These are phyloP conservation scores for Escarpia spicata DNA, from an alignment of 2,888 invertebrate species.

Conservation along the genomic window DNA sequence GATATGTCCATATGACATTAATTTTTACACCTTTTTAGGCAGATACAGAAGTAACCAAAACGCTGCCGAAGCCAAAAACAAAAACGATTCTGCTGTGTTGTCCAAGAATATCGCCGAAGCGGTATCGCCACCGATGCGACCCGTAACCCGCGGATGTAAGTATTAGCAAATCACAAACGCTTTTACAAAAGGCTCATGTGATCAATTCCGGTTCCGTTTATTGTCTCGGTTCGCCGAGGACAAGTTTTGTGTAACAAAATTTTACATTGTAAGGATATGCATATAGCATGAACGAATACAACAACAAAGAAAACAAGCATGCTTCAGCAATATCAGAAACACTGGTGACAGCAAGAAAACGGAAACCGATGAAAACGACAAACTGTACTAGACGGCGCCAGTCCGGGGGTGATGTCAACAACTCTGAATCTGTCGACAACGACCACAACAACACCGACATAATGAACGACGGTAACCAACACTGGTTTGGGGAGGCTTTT, in stretches of 20 bases:
- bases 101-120: too few species aligned
- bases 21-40: too few species aligned
- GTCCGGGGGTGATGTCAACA: not conserved
- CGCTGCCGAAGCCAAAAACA: too few species aligned
- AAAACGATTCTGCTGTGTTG: too few species aligned
- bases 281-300: not conserved
- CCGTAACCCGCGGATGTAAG: not conserved
- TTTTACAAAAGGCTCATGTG: not conserved
- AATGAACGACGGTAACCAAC: not conserved
- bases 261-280: not conserved
- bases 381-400: not conserved
- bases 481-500: not conserved
- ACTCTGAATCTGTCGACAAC: not conserved
- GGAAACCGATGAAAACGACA: not conserved
- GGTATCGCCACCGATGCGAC: too few species aligned
- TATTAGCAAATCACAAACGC: not conserved
- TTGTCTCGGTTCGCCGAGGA: conserved; percentile 6
- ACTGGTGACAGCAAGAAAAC: not conserved
- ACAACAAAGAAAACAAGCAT: not conserved
- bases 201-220: conserved; percentile 6
- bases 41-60: too few species aligned
- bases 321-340: not conserved
- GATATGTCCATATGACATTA: too few species aligned
- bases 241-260: not conserved
- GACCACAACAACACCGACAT: not conserved